Evolutionary conservation across 2,888 invertebrate genomes (phyloP).

Genomic region (Anoplius nigerrimus): DNA sequence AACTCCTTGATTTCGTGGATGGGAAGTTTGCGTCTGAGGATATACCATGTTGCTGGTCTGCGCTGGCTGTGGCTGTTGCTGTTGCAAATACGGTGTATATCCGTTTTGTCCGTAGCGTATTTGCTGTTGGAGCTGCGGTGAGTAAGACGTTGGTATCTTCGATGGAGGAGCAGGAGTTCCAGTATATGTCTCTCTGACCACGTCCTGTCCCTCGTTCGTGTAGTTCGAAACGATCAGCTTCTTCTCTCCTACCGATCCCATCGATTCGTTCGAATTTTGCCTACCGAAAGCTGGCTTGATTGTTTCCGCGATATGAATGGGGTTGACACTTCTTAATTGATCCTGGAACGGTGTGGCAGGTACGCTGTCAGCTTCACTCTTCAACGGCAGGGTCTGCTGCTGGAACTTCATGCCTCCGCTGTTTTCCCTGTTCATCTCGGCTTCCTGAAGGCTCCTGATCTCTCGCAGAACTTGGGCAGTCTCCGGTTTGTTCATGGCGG

Average conservation of each 20-base stretch:
- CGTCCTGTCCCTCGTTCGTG: constrained; percentile 58
- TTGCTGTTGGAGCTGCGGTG: constrained; percentile 65
- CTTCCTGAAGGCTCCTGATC: constrained; percentile 76
- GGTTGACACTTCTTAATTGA: constrained; percentile 69
- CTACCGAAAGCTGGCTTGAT: constrained; percentile 53
- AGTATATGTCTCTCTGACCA: constrained; percentile 57
- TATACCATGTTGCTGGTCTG: constrained; percentile 45
- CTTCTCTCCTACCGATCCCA: constrained; percentile 58
- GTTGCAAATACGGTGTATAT: constrained; percentile 56
- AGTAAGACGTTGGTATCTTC: constrained; percentile 58
- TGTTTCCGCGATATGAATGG: constrained; percentile 54
- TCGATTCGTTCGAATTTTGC: constrained; percentile 62
- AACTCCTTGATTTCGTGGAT: constrained; percentile 66
- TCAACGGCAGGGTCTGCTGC: constrained; percentile 74
- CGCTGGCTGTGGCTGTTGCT: constrained; percentile 26
- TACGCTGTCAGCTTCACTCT: constrained; percentile 70
- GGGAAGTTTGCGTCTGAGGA: constrained; percentile 64
- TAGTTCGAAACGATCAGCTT: constrained; percentile 49
- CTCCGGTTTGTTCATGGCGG: constrained; percentile 86
- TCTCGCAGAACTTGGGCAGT: constrained; percentile 77
- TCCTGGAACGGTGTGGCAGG: constrained; percentile 72
- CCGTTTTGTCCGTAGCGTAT: constrained; percentile 68
- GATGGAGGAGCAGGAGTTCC: constrained; percentile 33
- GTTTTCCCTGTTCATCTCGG: constrained; percentile 72
- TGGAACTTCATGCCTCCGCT: constrained; percentile 71